Conservation (phyloP, 2,797 vertebrate species). For the Gorsachius magnificus region DNA sequence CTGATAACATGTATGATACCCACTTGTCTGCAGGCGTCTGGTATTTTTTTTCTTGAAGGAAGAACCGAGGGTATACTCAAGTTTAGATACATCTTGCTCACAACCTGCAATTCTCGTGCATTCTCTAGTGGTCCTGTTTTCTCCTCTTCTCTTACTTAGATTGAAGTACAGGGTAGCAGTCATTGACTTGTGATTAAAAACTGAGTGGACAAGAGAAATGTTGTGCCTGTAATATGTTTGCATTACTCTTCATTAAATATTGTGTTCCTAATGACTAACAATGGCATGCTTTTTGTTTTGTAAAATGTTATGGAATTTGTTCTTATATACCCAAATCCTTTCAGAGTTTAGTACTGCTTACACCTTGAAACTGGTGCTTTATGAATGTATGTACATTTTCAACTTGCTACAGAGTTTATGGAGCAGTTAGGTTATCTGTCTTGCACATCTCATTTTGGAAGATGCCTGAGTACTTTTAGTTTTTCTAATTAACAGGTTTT, state of each 20-base stretch:
- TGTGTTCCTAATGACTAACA: neutral
- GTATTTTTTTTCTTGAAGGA: neutral
- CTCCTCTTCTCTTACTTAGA: neutral
- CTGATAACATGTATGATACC: neutral
- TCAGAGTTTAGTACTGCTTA: neutral
- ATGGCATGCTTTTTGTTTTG: neutral
- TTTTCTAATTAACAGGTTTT: neutral
- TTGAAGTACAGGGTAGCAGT: neutral
- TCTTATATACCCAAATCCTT: neutral
- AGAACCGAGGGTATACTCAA: neutral
- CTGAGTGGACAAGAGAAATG: neutral
- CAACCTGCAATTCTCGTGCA: neutral
- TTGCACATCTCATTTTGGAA: neutral
- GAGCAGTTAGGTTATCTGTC: neutral
- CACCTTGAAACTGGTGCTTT: neutral
- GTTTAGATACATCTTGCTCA: neutral
- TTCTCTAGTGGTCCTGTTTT: neutral
- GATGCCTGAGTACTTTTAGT: neutral
- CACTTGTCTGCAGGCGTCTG: neutral
- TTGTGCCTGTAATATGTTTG: neutral
- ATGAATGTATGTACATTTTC: neutral
- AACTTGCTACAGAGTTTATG: neutral
- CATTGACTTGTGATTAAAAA: neutral
- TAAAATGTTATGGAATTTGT: neutral
- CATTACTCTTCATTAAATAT: neutral